A percentile compares a stretch with the other conserved stretches of the same genome.
Conservation (phyloP, 1,140 invertebrate species). For the Cotesia glomerata region DNA sequence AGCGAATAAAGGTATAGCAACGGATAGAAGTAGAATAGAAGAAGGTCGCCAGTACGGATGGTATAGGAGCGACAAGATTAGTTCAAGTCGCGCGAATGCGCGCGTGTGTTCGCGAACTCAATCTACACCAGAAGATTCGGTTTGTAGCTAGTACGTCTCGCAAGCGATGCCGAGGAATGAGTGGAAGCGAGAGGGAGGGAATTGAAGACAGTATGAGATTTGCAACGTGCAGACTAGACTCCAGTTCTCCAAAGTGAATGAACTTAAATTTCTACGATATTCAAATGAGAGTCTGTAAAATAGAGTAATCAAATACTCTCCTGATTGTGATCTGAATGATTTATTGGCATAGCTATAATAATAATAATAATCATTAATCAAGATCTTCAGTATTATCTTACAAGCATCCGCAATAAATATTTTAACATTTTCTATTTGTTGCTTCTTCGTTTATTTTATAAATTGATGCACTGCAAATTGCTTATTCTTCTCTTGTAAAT, state of each 20-base stretch:
- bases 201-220: slow-evolving; percentile 8
- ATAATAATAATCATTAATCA: too few species aligned
- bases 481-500: too few species aligned
- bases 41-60: slow-evolving; percentile 1
- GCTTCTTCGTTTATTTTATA: too few species aligned
- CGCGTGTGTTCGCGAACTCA: slow-evolving; percentile 50
- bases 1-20: too few species aligned
- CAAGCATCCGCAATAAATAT: too few species aligned
- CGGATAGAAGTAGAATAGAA: slow-evolving; percentile 13
- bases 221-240: slow-evolving; percentile 11
- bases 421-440: too few species aligned
- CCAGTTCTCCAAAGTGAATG: slow-evolving; percentile 8
- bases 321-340: too few species aligned
- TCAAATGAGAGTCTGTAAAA: too few species aligned
- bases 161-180: background rate
- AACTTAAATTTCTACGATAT: background rate
- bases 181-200: slow-evolving; percentile 4
- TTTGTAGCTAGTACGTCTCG: slow-evolving; percentile 42
- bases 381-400: too few species aligned
- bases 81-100: slow-evolving; percentile 37
- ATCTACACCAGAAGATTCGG: slow-evolving; percentile 48
- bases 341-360: too few species aligned
- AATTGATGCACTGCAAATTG: too few species aligned
- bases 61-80: slow-evolving; percentile 38
- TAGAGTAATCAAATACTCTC: too few species aligned